These are phyloP conservation scores for Anser brachyrhynchus DNA, from an alignment of 2,113 vertebrate genomes.

Conservation along the genomic window DNA sequence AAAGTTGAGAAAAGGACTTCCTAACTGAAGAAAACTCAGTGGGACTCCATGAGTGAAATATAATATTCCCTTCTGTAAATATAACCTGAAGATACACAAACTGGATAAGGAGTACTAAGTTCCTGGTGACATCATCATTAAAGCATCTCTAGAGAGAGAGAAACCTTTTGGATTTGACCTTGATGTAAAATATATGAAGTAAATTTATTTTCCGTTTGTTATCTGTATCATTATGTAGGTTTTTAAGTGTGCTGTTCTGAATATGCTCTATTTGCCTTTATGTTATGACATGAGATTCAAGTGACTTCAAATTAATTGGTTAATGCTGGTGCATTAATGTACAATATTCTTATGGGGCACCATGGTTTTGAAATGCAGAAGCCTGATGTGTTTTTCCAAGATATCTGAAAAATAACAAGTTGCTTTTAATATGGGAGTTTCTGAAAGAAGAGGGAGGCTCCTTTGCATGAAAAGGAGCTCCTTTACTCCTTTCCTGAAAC, in stretches of 20 bases:
- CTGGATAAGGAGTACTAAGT: neutral
- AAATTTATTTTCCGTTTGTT: neutral
- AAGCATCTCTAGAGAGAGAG: neutral
- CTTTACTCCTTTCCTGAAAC: too few relatives aligned
- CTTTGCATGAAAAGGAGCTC: neutral
- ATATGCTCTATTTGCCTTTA: neutral
- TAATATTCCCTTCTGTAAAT: neutral
- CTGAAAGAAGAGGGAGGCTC: neutral
- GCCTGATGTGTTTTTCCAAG: neutral
- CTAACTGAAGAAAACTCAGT: neutral
- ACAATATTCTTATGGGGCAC: neutral
- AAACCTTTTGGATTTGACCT: neutral
- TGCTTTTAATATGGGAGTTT: neutral
- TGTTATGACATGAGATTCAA: neutral
- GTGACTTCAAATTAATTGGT: neutral
- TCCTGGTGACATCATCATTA: neutral
- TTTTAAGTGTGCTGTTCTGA: neutral
- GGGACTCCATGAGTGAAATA: neutral
- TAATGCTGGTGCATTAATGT: neutral
- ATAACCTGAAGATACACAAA: neutral
- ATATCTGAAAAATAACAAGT: neutral
- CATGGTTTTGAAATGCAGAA: neutral
- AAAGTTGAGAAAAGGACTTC: neutral
- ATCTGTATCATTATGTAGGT: neutral
- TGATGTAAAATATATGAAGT: neutral